Conservation (phyloP, 2,113 vertebrate species). For the Pavo muticus region DNA sequence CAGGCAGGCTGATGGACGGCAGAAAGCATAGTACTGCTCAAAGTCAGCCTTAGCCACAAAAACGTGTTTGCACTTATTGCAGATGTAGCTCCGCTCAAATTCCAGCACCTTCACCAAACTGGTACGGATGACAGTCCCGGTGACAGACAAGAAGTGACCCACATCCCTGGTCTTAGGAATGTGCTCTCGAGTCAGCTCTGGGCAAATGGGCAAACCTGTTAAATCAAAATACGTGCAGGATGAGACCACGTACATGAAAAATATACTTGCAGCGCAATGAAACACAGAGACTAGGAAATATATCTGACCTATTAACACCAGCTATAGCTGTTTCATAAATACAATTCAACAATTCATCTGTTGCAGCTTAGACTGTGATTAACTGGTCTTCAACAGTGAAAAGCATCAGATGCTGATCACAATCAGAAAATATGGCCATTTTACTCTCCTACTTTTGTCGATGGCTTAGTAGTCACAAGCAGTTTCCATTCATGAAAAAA, state of each 20-base stretch:
- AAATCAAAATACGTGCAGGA: background rate
- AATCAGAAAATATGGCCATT: background rate
- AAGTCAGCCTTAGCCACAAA: constrained; percentile 88
- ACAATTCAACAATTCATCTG: background rate
- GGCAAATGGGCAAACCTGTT: constrained; percentile 92
- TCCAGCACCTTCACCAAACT: constrained; percentile 92
- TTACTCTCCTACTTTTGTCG: background rate
- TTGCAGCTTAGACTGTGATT: background rate
- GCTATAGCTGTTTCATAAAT: background rate
- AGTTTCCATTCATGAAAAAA: background rate
- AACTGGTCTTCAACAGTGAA: background rate
- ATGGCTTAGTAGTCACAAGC: background rate
- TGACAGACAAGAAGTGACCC: constrained; percentile 93
- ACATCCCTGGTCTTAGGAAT: constrained; percentile 91
- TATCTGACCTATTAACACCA: background rate
- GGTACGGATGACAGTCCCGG: constrained; percentile 93
- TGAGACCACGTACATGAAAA: background rate
- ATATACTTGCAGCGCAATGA: background rate
- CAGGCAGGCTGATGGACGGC: constrained; percentile 81
- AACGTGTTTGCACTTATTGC: constrained; percentile 88
- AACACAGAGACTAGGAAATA: background rate
- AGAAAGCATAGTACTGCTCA: constrained; percentile 88
- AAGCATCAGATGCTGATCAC: background rate
- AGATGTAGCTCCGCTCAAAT: constrained; percentile 92
- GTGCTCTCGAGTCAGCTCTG: constrained; percentile 93